A percentile compares a stretch with the other conserved stretches of the same genome.
Conservation (phyloP, 2,113 vertebrate species). For the Lagenorhynchus albirostris region DNA sequence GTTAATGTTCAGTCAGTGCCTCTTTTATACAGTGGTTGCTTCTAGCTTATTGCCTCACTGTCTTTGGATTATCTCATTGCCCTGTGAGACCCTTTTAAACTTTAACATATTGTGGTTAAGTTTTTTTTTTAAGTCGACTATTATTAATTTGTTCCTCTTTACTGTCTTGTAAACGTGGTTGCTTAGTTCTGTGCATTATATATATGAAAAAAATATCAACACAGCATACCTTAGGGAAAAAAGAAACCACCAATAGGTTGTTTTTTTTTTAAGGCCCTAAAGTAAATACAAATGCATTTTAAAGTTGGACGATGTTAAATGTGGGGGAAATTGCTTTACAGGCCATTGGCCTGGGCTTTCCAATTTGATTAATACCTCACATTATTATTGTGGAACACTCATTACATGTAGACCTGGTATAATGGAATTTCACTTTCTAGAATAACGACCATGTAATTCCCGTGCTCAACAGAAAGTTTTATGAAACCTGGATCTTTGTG, state of each 20-base stretch:
- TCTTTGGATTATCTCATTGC: conserved; percentile 42
- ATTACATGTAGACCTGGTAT: conserved; percentile 48
- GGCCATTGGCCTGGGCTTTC: conserved; percentile 48
- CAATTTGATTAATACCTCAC: conserved; percentile 68
- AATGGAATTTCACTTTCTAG: conserved; percentile 62
- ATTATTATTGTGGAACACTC: conserved; percentile 58
- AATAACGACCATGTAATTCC: conserved; percentile 46
- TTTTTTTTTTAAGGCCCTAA: neutral
- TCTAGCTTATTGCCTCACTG: conserved; percentile 23
- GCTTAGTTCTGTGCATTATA: conserved; percentile 5
- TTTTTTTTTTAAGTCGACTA: conserved; percentile 17
- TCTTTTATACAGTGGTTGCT: neutral
- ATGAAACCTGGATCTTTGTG: neutral
- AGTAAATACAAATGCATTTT: conserved; percentile 57
- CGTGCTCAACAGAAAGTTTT: conserved; percentile 42
- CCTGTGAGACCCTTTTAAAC: neutral
- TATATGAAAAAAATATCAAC: conserved; percentile 2
- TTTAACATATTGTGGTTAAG: conserved; percentile 31
- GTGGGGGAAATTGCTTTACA: conserved; percentile 65
- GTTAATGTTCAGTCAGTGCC: neutral
- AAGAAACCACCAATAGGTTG: neutral
- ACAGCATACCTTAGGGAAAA: neutral
- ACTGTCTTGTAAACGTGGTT: conserved; percentile 40
- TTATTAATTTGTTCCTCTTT: conserved; percentile 42
- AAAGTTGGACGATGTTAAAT: conserved; percentile 54